Conservation (phyloP, 92 coral and sea anemone genomes). For the Isaurus tuberculatus region DNA sequence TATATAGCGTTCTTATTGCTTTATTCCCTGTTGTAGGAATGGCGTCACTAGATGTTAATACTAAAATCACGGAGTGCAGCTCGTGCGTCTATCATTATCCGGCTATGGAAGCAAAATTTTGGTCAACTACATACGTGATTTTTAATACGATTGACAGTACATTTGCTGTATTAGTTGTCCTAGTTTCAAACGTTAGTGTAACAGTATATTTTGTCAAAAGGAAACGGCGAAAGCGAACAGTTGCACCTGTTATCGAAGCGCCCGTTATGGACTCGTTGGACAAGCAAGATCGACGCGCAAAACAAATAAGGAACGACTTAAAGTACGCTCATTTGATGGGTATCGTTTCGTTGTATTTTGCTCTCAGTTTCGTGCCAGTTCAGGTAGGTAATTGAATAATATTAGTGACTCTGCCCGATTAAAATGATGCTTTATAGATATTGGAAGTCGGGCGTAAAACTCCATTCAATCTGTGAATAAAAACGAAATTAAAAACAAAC, state of each 20-base stretch:
- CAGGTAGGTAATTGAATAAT: conserved; percentile 53
- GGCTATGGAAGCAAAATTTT: conserved; percentile 27
- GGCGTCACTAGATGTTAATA: not conserved
- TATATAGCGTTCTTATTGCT: conserved; percentile 55
- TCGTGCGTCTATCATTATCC: conserved; percentile 67
- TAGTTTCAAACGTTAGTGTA: conserved; percentile 66
- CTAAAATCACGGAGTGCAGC: conserved; percentile 39
- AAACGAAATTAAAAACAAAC: no score
- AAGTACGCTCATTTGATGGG: conserved; percentile 71
- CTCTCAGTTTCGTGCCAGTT: conserved; percentile 52
- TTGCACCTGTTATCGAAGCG: conserved; percentile 42
- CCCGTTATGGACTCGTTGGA: conserved; percentile 5
- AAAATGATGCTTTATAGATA: not conserved
- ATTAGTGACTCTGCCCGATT: no score
- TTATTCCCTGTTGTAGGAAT: conserved; percentile 58
- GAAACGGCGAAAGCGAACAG: conserved; percentile 35
- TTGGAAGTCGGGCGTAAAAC: not conserved
- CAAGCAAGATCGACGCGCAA: not conserved
- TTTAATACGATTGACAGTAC: conserved; percentile 50
- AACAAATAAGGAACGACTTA: conserved; percentile 51
- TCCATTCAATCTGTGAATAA: no score
- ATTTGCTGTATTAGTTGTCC: conserved; percentile 46
- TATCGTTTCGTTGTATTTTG: conserved; percentile 51
- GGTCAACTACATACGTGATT: conserved; percentile 52
- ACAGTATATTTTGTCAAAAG: conserved; percentile 64